A percentile compares a stretch with the other conserved stretches of the same genome.
phyloP scores from a whole-genome alignment of 2,797 vertebrate species.

The Periophthalmus magnuspinnatus region DNA sequence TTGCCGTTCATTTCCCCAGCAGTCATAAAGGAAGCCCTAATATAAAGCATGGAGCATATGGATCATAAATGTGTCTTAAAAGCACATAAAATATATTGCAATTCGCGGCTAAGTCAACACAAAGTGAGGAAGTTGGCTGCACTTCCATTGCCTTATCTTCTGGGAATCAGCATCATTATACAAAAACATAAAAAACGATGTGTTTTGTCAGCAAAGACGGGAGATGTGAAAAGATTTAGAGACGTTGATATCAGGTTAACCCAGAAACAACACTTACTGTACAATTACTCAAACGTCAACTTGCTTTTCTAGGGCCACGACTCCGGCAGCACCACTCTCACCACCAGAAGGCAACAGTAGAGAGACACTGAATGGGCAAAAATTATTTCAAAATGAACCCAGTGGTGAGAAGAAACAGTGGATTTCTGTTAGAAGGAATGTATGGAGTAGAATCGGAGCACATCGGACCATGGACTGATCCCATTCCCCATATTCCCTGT shows the following conservation, averaged over 20 bases:
- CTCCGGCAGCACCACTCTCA: slow-evolving; percentile 85
- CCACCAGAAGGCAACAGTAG: slow-evolving; percentile 83
- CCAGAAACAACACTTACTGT: background rate
- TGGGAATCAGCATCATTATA: slow-evolving; percentile 7
- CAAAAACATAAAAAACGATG: background rate
- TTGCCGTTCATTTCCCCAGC: slow-evolving; percentile 5
- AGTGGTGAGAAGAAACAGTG: slow-evolving; percentile 47
- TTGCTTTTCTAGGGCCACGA: slow-evolving; percentile 76
- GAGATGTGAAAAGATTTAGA: slow-evolving; percentile 10
- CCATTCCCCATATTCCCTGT: slow-evolving; percentile 25
- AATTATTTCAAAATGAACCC: slow-evolving; percentile 24
- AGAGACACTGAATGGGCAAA: slow-evolving; percentile 79
- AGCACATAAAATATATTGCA: slow-evolving; percentile 12
- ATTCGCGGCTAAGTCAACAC: slow-evolving; percentile 5
- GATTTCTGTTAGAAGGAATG: slow-evolving; percentile 65
- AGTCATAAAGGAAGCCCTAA: slow-evolving; percentile 5
- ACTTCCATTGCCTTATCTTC: slow-evolving; percentile 10
- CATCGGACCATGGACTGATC: slow-evolving; percentile 67
- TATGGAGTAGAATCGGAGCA: slow-evolving; percentile 64
- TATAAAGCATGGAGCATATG: slow-evolving; percentile 10
- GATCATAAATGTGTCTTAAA: slow-evolving; percentile 14
- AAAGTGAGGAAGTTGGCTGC: slow-evolving; percentile 17
- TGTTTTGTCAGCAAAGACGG: slow-evolving; percentile 20
- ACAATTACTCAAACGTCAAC: slow-evolving; percentile 19
- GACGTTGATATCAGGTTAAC: slow-evolving; percentile 6